Conservation (phyloP, 2,113 vertebrate genomes). For the Rhinopomastus cyanomelas region DNA sequence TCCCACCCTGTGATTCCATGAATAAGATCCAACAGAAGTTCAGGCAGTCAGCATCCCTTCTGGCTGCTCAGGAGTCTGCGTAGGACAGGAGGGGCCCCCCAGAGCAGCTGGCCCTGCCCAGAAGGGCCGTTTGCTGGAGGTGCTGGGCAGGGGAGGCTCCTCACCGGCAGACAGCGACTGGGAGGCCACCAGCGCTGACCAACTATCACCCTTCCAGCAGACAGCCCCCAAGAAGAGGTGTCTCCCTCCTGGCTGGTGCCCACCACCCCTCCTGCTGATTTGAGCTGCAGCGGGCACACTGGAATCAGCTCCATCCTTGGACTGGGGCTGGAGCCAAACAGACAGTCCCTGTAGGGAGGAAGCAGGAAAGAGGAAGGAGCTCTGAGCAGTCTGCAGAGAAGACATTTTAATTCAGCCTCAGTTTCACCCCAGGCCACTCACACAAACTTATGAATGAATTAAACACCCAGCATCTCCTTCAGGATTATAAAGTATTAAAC, state of each 20-base stretch:
- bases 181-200: background rate
- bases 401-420: background rate
- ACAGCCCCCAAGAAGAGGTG: background rate
- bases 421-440: background rate
- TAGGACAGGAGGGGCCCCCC: background rate
- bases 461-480: background rate
- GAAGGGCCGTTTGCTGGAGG: background rate
- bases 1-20: too few species aligned
- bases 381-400: background rate
- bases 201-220: background rate
- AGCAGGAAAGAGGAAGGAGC: background rate
- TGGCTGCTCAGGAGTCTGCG: background rate
- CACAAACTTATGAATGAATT: background rate
- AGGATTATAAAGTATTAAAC: background rate
- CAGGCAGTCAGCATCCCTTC: background rate
- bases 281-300: accelerated
- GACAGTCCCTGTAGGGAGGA: background rate
- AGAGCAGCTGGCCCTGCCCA: background rate
- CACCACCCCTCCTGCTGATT: background rate
- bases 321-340: background rate
- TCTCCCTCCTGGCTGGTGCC: background rate
- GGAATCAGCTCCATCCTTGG: too few species aligned
- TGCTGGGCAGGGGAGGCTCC: background rate
- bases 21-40: background rate
- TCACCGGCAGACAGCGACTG: background rate